A percentile compares a stretch with the other conserved stretches of the same genome.
Conservation (phyloP, 2,113 vertebrate genomes). For the Gorsachius goisagi region DNA sequence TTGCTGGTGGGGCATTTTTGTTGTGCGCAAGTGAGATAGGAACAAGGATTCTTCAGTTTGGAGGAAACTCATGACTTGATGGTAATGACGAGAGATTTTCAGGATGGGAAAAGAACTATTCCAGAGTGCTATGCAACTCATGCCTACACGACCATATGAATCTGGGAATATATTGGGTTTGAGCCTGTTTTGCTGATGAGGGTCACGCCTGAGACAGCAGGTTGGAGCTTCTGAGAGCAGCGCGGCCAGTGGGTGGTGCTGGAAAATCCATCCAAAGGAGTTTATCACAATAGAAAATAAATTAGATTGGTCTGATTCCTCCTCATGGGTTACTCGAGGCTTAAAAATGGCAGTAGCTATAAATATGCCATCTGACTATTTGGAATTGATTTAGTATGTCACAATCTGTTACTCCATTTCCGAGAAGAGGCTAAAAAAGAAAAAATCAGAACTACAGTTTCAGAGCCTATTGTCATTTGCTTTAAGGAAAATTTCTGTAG, state of each 20-base stretch:
- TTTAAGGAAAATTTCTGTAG: conserved; percentile 27
- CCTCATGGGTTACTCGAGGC: not conserved
- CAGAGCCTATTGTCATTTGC: not conserved
- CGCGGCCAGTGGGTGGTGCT: not conserved
- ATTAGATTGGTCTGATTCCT: not conserved
- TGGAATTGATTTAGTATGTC: conserved; percentile 40
- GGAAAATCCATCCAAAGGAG: not conserved
- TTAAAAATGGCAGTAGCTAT: conserved; percentile 25
- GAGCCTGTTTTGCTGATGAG: not conserved
- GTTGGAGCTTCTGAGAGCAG: not conserved
- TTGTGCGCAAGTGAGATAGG: not conserved
- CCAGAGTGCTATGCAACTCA: not conserved
- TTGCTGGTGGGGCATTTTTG: accelerated
- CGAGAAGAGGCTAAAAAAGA: not conserved
- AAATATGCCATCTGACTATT: conserved; percentile 11
- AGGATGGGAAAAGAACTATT: not conserved
- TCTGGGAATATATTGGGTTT: not conserved
- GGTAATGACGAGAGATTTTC: not conserved
- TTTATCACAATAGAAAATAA: not conserved
- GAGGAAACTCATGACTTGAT: not conserved
- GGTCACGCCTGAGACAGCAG: accelerated
- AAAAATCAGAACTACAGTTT: not conserved
- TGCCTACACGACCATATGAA: accelerated
- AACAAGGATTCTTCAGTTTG: not conserved
- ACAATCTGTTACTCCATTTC: conserved; percentile 34